Conservation (phyloP, 2,888 invertebrate genomes). For the Halictus quadricinctus region DNA sequence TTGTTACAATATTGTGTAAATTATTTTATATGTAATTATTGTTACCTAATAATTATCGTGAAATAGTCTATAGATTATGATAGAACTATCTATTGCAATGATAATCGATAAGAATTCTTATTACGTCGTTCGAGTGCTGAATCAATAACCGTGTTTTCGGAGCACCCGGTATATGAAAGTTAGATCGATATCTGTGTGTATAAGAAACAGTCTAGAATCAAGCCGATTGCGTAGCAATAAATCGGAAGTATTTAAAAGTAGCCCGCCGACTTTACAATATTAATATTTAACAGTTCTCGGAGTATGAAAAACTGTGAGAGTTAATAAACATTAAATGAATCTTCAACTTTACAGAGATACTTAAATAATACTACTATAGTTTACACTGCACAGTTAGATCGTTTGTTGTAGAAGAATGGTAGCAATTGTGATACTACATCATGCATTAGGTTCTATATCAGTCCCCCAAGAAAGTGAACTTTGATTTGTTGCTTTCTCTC, state of each 20-base stretch:
- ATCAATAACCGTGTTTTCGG: conserved; percentile 5
- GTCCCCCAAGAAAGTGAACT: conserved; percentile 16
- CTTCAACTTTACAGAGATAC: background rate
- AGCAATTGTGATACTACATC: background rate
- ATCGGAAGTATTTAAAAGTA: background rate
- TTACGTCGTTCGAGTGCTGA: background rate
- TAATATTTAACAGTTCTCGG: background rate
- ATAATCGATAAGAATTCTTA: background rate
- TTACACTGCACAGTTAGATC: background rate
- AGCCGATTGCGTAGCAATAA: background rate
- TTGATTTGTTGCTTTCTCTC: background rate
- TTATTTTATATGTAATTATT: too few species aligned
- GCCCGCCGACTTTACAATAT: background rate
- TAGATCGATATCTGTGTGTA: conserved; percentile 19
- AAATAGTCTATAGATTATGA: background rate
- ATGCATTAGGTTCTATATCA: background rate
- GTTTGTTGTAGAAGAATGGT: background rate
- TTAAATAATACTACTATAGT: background rate
- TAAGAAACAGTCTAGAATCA: conserved; percentile 1
- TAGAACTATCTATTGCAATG: background rate
- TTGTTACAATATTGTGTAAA: too few species aligned
- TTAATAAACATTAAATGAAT: background rate
- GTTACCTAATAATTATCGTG: background rate
- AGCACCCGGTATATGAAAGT: conserved; percentile 1
- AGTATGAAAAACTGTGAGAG: background rate